Conservation (phyloP, 2,113 vertebrate genomes). For the Colossoma macropomum region DNA sequence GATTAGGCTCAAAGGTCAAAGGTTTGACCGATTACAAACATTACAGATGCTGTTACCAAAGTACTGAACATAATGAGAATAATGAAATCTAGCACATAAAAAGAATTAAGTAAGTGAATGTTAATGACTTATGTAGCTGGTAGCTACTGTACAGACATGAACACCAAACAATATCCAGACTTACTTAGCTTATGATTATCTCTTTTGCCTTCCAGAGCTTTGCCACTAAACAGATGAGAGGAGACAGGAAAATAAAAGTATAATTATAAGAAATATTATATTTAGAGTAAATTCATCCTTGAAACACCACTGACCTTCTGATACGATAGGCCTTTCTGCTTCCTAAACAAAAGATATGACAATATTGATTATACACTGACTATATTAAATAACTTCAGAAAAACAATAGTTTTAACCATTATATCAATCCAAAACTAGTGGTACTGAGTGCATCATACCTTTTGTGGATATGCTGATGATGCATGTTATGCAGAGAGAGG, state of each 20-base stretch:
- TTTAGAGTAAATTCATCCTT: not conserved
- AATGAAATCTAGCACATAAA: too few species aligned
- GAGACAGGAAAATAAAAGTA: not conserved
- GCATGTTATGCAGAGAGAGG: not conserved
- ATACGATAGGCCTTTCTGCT: not conserved
- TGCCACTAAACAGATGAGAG: not conserved
- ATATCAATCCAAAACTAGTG: not conserved
- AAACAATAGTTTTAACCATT: too few species aligned
- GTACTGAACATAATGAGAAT: too few species aligned
- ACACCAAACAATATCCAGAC: not conserved
- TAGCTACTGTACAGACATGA: too few species aligned
- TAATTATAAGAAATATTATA: not conserved
- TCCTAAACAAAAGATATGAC: not conserved
- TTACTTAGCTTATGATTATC: slow-evolving; percentile 1
- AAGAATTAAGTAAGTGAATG: too few species aligned
- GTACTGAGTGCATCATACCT: slow-evolving; percentile 4
- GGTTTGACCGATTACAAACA: too few species aligned
- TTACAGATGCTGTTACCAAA: too few species aligned
- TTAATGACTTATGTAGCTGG: too few species aligned
- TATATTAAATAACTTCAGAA: not conserved
- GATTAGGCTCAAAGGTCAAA: too few species aligned
- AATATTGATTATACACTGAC: not conserved
- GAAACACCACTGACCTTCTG: slow-evolving; percentile 29
- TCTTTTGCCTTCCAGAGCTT: not conserved
- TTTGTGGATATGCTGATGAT: not conserved